Evolutionary conservation across 1,140 invertebrate genomes (phyloP).

Genomic region (Lordiphosa mommai): DNA sequence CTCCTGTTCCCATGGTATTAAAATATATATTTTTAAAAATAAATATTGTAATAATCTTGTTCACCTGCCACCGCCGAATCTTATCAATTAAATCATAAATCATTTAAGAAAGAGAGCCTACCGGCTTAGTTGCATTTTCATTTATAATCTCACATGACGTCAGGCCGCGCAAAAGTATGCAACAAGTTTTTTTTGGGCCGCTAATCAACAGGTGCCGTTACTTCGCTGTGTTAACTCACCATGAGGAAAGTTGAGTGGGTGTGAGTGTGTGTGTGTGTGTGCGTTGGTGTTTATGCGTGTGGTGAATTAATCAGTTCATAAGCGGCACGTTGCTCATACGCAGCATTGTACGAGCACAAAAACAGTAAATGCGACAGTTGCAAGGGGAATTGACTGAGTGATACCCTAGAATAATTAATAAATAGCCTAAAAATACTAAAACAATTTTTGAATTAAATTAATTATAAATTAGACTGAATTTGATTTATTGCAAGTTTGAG

Average conservation of each 20-base stretch:
- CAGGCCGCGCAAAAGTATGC: slow-evolving; percentile 41
- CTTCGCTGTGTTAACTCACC: slow-evolving; percentile 34
- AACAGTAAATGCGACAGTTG: background rate
- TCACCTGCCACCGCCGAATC: slow-evolving; percentile 1
- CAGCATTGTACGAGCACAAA: slow-evolving; percentile 30
- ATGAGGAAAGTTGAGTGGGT: background rate
- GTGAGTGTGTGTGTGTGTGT: slow-evolving; percentile 2
- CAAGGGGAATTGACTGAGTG: background rate
- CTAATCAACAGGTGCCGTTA: slow-evolving; percentile 58
- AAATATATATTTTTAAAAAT: slow-evolving; percentile 2
- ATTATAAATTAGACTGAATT: no score
- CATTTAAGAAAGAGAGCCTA: background rate
- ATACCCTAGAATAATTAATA: background rate
- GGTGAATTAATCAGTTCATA: slow-evolving; percentile 59
- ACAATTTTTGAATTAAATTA: no score
- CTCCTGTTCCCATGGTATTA: background rate
- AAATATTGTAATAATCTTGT: slow-evolving; percentile 5
- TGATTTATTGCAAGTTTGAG: no score
- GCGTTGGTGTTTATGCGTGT: no score
- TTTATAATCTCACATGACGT: slow-evolving; percentile 7
- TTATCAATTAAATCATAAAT: slow-evolving; percentile 6
- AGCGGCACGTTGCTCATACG: slow-evolving; percentile 63
- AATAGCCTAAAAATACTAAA: no score
- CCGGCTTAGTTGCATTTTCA: slow-evolving; percentile 2
- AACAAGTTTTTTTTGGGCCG: slow-evolving; percentile 44